A percentile compares a stretch with the other conserved stretches of the same genome.
phyloP scores from a whole-genome alignment of 2,797 vertebrate species.

The Sebastiscus albofasciatus region DNA sequence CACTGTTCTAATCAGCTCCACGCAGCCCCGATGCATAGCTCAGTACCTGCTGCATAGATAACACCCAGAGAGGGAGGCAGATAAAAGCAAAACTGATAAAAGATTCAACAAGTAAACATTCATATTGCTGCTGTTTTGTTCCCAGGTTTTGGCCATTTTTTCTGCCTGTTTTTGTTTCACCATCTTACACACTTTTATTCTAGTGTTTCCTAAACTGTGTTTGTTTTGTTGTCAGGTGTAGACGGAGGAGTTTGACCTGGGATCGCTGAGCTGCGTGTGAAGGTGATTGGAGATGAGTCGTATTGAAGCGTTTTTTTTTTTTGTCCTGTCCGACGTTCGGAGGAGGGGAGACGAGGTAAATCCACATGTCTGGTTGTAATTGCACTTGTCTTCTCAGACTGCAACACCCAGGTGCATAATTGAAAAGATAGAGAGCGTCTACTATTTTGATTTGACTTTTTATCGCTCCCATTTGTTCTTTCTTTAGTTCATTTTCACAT shows the following conservation, averaged over 20 bases:
- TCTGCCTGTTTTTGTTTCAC: not conserved
- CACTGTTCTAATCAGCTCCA: conserved; percentile 83
- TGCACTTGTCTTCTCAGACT: conserved; percentile 24
- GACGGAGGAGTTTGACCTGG: conserved; percentile 36
- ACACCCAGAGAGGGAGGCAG: conserved; percentile 33
- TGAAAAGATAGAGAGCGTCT: conserved; percentile 17
- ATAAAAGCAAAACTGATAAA: conserved; percentile 72
- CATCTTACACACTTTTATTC: not conserved
- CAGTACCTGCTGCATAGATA: conserved; percentile 77
- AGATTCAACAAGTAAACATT: conserved; percentile 81
- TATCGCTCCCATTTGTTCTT: conserved; percentile 10
- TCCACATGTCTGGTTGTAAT: conserved; percentile 41
- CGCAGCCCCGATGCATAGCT: conserved; percentile 71
- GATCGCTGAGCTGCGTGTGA: conserved; percentile 33
- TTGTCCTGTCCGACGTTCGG: not conserved
- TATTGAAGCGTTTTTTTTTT: conserved; percentile 1
- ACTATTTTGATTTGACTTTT: conserved; percentile 25
- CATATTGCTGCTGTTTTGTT: conserved; percentile 42
- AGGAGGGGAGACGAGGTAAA: conserved; percentile 2
- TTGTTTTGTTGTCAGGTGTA: conserved; percentile 40
- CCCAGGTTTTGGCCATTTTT: not conserved
- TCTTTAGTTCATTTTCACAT: conserved; percentile 22
- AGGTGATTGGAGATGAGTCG: conserved; percentile 51
- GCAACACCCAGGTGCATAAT: conserved; percentile 43
- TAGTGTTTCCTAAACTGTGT: conserved; percentile 22